Evolutionary conservation across 2,888 invertebrate genomes (phyloP).

Genomic region (Monopis laevigella): DNA sequence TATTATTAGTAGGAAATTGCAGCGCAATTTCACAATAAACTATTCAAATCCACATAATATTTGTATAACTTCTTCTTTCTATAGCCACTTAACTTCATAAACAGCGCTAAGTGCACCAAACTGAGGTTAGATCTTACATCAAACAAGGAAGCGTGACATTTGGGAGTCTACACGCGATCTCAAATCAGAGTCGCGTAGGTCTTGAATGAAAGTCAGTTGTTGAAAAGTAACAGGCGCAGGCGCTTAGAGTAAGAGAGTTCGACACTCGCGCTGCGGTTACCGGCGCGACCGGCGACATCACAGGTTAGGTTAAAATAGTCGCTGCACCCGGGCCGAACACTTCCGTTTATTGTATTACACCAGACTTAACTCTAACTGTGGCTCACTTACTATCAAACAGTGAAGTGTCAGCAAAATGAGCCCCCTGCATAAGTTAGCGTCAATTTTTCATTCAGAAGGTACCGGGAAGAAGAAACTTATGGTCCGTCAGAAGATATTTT

Average conservation of each 20-base stretch:
- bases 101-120: too few relatives aligned
- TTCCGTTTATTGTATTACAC: slow-evolving; percentile 6
- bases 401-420: slow-evolving; percentile 50
- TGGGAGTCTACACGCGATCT: slow-evolving; percentile 4
- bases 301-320: slow-evolving; percentile 5
- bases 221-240: not conserved
- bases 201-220: slow-evolving; percentile 6
- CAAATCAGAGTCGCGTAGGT: slow-evolving; percentile 4
- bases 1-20: too few relatives aligned
- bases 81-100: not conserved
- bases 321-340: slow-evolving; percentile 2
- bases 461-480: slow-evolving; percentile 40
- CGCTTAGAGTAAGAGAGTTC: not conserved
- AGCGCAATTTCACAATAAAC: too few relatives aligned
- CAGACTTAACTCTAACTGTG: not conserved
- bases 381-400: not conserved
- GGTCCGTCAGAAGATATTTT: slow-evolving; percentile 58
- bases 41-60: not conserved
- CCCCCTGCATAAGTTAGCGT: slow-evolving; percentile 69
- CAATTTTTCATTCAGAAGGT: slow-evolving; percentile 69
- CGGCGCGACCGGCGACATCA: not conserved
- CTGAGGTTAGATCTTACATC: slow-evolving; percentile 8
- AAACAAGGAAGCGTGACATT: slow-evolving; percentile 10
- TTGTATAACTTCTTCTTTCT: not conserved
- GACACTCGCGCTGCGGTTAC: slow-evolving; percentile 6